A percentile compares a stretch with the other conserved stretches of the same genome.
phyloP scores from a whole-genome alignment of 1,140 invertebrate genomes.

The Matsumurasca onukii region DNA sequence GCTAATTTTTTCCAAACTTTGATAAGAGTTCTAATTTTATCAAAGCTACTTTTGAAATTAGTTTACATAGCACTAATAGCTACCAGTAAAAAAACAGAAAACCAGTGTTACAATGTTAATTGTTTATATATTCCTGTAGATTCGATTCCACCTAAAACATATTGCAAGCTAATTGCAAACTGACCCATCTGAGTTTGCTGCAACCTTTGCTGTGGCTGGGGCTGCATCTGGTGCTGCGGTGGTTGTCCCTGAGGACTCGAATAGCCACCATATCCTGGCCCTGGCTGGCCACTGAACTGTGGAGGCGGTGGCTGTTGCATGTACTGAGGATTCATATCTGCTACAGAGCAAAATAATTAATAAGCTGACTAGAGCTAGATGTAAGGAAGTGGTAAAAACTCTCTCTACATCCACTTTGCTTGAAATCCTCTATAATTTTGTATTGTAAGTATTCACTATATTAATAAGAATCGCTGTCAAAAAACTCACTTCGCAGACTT shows the following conservation, averaged over 20 bases:
- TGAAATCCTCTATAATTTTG: not conserved
- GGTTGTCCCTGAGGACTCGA: not conserved
- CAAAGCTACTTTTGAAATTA: too few species aligned
- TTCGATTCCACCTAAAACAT: too few species aligned
- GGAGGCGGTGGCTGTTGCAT: conserved; percentile 43
- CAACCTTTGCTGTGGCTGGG: too few species aligned
- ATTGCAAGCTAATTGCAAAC: too few species aligned
- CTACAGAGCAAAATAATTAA: too few species aligned
- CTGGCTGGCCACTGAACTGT: conserved; percentile 38
- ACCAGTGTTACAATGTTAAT: too few species aligned
- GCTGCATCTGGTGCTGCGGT: not conserved
- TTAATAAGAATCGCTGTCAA: conserved; percentile 5
- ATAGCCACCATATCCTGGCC: conserved; percentile 40
- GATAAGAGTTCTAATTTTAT: too few species aligned
- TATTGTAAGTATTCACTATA: not conserved
- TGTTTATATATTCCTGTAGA: too few species aligned
- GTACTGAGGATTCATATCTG: conserved; percentile 48
- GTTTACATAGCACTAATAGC: too few species aligned
- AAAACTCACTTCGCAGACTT: conserved; percentile 18
- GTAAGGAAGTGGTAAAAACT: not conserved
- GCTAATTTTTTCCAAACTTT: too few species aligned
- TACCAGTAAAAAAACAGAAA: too few species aligned
- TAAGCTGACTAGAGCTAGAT: not conserved
- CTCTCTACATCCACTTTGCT: not conserved
- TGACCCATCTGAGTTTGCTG: too few species aligned